Conservation (phyloP, 2,797 vertebrate genomes). For the Siniperca undulata region DNA sequence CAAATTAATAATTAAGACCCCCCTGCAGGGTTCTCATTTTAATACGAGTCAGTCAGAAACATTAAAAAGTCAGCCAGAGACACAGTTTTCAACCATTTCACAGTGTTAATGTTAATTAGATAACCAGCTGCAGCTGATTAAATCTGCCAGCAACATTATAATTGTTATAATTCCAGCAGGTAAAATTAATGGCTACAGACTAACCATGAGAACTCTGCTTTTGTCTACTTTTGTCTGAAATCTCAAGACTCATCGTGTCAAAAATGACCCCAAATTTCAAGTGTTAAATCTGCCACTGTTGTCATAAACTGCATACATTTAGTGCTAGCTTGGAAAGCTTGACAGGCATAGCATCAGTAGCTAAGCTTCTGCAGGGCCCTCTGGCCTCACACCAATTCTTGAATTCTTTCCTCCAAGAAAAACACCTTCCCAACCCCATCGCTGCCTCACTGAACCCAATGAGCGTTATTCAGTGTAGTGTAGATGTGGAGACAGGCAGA, state of each 20-base stretch:
- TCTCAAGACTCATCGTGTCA: not conserved
- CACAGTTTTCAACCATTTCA: not conserved
- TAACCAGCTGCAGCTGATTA: not conserved
- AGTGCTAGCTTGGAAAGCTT: not conserved
- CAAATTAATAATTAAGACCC: not conserved
- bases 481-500: not conserved
- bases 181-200: not conserved
- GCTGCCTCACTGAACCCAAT: not conserved
- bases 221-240: not conserved
- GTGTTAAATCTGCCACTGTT: not conserved
- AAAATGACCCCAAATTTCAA: not conserved
- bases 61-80: not conserved
- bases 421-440: not conserved
- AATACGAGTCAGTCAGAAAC: not conserved
- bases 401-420: not conserved
- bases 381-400: conserved; percentile 10
- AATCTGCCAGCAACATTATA: not conserved
- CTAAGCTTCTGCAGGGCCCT: not conserved
- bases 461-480: not conserved
- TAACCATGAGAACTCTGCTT: too few relatives aligned
- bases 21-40: not conserved
- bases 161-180: not conserved
- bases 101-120: not conserved
- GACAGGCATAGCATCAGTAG: not conserved
- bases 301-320: not conserved